These are phyloP conservation scores for Noctua janthe DNA, from an alignment of 2,888 invertebrate species.

Conservation along the genomic window DNA sequence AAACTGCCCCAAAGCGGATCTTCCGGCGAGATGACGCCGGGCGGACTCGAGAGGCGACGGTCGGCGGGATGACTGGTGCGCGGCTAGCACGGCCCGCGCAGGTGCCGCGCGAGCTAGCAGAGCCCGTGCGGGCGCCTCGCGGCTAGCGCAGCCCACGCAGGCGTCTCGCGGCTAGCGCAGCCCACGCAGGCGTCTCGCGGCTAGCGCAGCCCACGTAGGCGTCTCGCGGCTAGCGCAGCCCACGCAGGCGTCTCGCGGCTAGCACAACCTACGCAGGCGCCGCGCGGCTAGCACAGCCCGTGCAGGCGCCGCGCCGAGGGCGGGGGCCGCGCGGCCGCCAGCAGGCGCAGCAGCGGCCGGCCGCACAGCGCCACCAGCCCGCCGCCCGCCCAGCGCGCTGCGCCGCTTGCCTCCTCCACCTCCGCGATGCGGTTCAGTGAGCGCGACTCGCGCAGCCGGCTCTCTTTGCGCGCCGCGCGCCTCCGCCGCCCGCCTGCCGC, in stretches of 20 bases:
- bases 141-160: conserved; percentile 85
- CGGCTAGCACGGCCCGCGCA: conserved; percentile 78
- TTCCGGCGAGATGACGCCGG: conserved; percentile 17
- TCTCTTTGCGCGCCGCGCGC: conserved; percentile 86
- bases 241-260: conserved; percentile 82
- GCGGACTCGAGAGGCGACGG: conserved; percentile 18
- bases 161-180: conserved; percentile 74
- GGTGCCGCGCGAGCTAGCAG: conserved; percentile 79
- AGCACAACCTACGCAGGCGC: conserved; percentile 19
- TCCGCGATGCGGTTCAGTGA: conserved; percentile 96
- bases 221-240: conserved; percentile 80
- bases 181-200: conserved; percentile 79
- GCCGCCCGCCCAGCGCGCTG: conserved; percentile 84
- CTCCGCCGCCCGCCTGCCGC: conserved; percentile 77
- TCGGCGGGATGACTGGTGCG: conserved; percentile 61
- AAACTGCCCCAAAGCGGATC: conserved; percentile 39
- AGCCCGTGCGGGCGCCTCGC: conserved; percentile 81
- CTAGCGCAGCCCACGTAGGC: conserved; percentile 86
- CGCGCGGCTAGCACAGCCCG: conserved; percentile 82
- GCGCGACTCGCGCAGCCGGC: conserved; percentile 94
- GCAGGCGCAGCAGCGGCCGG: conserved; percentile 85
- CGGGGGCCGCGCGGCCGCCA: conserved; percentile 88
- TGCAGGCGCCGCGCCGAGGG: conserved; percentile 84
- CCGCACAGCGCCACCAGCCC: conserved; percentile 87
- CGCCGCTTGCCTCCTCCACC: conserved; percentile 93